phyloP scores from a whole-genome alignment of 2,113 vertebrate species.

The Gila orcuttii region DNA sequence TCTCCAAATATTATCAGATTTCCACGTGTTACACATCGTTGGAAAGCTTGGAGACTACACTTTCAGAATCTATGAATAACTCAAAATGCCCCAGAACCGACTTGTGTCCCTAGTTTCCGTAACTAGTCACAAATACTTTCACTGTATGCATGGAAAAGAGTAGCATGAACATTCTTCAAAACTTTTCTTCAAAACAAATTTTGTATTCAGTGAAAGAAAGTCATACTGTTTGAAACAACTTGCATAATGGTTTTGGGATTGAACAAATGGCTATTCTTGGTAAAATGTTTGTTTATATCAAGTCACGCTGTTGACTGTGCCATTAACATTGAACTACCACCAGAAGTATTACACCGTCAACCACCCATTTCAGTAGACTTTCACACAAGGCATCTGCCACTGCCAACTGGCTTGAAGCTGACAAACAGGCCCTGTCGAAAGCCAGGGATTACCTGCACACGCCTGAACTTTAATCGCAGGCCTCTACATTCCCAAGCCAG shows the following conservation, averaged over 20 bases:
- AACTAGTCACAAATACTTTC: too few species aligned
- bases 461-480: conserved; percentile 36
- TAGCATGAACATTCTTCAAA: background rate
- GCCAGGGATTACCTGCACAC: conserved; percentile 39
- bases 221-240: background rate
- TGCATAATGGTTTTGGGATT: background rate
- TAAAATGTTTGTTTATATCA: background rate
- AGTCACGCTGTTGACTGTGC: background rate
- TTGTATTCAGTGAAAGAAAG: background rate
- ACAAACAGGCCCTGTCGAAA: conserved; percentile 17
- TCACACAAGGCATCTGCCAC: background rate
- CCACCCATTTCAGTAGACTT: background rate
- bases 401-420: too few species aligned
- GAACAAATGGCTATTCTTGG: background rate
- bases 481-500: conserved; percentile 27
- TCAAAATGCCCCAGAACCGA: too few species aligned
- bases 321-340: background rate
- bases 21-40: too few species aligned
- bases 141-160: background rate
- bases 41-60: too few species aligned
- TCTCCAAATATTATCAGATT: too few species aligned
- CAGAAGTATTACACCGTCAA: background rate
- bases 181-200: background rate
- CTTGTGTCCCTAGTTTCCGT: too few species aligned
- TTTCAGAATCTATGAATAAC: too few species aligned